Evolutionary conservation across 2,113 vertebrate genomes (phyloP), one percentile per base, ranked within the genome.

Genomic region (Heterotilapia buettikoferi): DNA sequence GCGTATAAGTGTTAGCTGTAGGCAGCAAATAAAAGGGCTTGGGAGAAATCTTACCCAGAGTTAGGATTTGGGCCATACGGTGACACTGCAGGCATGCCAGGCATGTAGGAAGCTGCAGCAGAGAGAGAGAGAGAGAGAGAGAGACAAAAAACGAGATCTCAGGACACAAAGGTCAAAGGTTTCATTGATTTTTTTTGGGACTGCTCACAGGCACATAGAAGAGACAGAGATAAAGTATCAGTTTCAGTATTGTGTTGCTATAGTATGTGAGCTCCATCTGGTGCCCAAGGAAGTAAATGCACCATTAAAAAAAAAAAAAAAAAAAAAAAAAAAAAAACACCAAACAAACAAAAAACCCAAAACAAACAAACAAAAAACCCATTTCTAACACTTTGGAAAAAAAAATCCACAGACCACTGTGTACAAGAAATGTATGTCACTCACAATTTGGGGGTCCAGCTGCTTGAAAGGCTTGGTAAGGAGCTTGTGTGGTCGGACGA

Each of bases 391-490:
- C 14, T 63, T 76, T 50, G 6, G 33, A 11, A 1, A 1, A 83
- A n/a, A 61, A 26, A 1, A 36, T 8, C 2, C 13, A 9, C 53
- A 6, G 14, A 18, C 5, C 13, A 10, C 19, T 33, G 3, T 87
- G 71, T 59, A 61, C 1, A 54, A 36, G 18, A 52, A 52, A 78
- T 52, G 1, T 6, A 38, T 6, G 1, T 18, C 86, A 96, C 98
- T 98, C 92, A 99, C 99, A 93, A 82, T 98, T 99, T 33, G 98
- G 99, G 47, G 98, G 98, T 88, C 99, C 98, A 9, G 98, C 97
- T 59, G 99, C 97, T 91, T 98, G 98, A 93, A 99, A 99, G 1
- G 97, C 93, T 63, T 97, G 97, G 88, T 98, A 99, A 13, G 97
- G 95, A 5, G 98, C 95, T 78, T 98, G 98, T 86, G 97, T 87